Conservation (phyloP, 2,888 invertebrate species). For the Teinopalpus imperialis region DNA sequence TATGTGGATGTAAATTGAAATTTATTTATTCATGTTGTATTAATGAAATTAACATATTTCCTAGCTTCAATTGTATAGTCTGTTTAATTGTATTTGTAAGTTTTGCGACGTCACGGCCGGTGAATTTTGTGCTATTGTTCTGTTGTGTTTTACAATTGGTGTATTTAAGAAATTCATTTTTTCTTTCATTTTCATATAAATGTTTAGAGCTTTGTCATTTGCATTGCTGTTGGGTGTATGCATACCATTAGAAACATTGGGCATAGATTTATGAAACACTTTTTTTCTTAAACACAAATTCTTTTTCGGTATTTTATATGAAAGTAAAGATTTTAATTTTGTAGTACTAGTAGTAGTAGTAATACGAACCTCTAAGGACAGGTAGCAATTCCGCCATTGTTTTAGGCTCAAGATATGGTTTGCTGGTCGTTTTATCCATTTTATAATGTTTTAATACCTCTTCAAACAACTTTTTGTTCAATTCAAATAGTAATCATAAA, state of each 20-base stretch:
- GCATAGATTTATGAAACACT: slow-evolving; percentile 56
- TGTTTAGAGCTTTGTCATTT: slow-evolving; percentile 50
- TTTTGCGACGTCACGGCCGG: slow-evolving; percentile 64
- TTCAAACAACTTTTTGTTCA: too few species aligned
- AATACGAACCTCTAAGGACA: slow-evolving; percentile 51
- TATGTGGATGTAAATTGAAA: too few species aligned
- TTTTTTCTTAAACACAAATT: slow-evolving; percentile 56
- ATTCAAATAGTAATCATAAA: too few species aligned
- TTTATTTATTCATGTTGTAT: not conserved
- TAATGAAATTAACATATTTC: not conserved
- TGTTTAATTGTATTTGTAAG: slow-evolving; percentile 65
- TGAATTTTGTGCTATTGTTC: slow-evolving; percentile 44
- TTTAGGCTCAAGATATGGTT: slow-evolving; percentile 41
- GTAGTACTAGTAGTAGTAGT: too few species aligned
- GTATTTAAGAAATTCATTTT: slow-evolving; percentile 65
- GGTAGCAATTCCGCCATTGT: slow-evolving; percentile 62
- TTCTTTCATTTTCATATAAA: slow-evolving; percentile 69
- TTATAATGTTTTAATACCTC: not conserved
- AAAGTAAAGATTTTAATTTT: too few species aligned
- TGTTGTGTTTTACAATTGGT: slow-evolving; percentile 46
- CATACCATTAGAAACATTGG: slow-evolving; percentile 46
- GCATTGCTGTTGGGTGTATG: slow-evolving; percentile 48
- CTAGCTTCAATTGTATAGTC: slow-evolving; percentile 55
- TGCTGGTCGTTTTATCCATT: slow-evolving; percentile 41
- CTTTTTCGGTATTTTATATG: slow-evolving; percentile 67